Percentiles rank a stretch among this genome's conserved stretches.
These are phyloP conservation scores for Bhutanitis thaidina DNA, from an alignment of 2,888 invertebrate species.

Conservation along the genomic window DNA sequence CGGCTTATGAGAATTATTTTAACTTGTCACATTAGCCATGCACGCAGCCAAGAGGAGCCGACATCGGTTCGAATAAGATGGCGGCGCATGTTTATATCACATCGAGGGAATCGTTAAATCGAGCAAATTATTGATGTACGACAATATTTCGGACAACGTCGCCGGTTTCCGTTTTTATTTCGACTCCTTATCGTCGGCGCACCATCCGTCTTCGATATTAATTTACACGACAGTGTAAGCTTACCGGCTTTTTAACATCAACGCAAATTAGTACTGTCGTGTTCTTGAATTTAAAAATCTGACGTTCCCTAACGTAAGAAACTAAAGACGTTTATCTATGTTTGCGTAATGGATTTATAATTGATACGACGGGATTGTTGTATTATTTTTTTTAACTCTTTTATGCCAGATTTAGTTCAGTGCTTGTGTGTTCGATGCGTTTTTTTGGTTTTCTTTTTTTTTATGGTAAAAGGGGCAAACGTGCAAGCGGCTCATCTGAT, in stretches of 20 bases:
- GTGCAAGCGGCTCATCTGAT: too few species aligned
- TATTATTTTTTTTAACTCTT: too few species aligned
- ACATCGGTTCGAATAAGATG: constrained; percentile 6
- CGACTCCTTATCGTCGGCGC: constrained; percentile 4
- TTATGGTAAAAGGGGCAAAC: too few species aligned
- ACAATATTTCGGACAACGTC: constrained; percentile 7
- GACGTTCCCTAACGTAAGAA: neutral
- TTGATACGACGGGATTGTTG: neutral
- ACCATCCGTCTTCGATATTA: constrained; percentile 8
- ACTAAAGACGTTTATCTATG: neutral
- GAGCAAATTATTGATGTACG: constrained; percentile 16
- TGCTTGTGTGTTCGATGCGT: too few species aligned
- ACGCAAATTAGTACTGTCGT: neutral
- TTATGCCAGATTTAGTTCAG: too few species aligned
- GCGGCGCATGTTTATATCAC: constrained; percentile 5
- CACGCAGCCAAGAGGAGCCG: neutral
- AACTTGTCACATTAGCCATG: constrained; percentile 15
- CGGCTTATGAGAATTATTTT: neutral
- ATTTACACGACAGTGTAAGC: constrained; percentile 6
- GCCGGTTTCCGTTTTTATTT: constrained; percentile 4
- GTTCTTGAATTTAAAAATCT: neutral
- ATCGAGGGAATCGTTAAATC: constrained; percentile 13
- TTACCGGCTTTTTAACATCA: constrained; percentile 1
- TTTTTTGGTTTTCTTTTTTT: too few species aligned
- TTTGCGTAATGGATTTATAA: too few species aligned